These are phyloP conservation scores for Scleropages formosus DNA, from an alignment of 2,797 vertebrate species.

Conservation along the genomic window DNA sequence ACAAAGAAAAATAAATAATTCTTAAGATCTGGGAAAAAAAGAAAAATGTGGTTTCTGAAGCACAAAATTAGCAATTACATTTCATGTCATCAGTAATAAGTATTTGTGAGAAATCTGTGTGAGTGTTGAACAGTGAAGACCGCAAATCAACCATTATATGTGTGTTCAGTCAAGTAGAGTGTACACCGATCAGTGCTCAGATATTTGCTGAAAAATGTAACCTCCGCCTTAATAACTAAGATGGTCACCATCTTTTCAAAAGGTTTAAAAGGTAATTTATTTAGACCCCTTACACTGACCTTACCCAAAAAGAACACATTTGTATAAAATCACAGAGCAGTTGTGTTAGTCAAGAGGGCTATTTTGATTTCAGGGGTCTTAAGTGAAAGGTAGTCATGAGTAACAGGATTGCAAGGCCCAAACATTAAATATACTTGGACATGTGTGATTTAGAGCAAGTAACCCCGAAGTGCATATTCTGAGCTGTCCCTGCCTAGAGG, in stretches of 20 bases:
- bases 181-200: constrained; percentile 62
- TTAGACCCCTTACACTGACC: constrained; percentile 69
- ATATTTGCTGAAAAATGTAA: constrained; percentile 65
- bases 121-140: constrained; percentile 82
- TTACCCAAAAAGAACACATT: constrained; percentile 63
- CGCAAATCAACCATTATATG: constrained; percentile 88
- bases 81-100: constrained; percentile 95
- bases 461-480: no score
- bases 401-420: constrained; percentile 43
- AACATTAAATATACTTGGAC: constrained; percentile 38
- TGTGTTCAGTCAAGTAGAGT: constrained; percentile 79
- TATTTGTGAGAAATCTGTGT: constrained; percentile 93
- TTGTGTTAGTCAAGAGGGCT: constrained; percentile 39
- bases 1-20: constrained; percentile 78
- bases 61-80: constrained; percentile 98
- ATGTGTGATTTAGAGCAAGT: constrained; percentile 41
- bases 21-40: constrained; percentile 68
- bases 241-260: constrained; percentile 76
- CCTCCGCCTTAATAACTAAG: constrained; percentile 78
- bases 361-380: constrained; percentile 34
- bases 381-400: constrained; percentile 33
- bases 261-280: constrained; percentile 79
- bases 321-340: constrained; percentile 60
- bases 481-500: no score
- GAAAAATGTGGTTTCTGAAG: constrained; percentile 89